These are phyloP conservation scores for Leptothorax acervorum DNA, from an alignment of 2,888 invertebrate genomes.

Conservation along the genomic window DNA sequence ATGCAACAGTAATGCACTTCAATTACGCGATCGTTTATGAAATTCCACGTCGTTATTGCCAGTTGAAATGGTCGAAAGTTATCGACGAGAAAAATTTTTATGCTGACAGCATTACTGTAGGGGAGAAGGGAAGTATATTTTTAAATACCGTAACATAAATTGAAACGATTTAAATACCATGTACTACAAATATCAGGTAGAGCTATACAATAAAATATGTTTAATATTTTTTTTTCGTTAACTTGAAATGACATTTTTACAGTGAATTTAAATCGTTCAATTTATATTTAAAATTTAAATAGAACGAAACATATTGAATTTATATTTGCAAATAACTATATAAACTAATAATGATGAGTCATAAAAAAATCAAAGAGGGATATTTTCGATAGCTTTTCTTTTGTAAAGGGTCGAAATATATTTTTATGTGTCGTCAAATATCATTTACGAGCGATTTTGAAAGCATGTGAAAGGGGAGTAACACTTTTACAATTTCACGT, in stretches of 20 bases:
- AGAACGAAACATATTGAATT: neutral
- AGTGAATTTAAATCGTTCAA: neutral
- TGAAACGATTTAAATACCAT: slow-evolving; percentile 24
- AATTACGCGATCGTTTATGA: slow-evolving; percentile 58
- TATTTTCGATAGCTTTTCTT: neutral
- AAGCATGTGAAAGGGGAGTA: neutral
- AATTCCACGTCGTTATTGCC: slow-evolving; percentile 47
- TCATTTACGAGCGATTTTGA: slow-evolving; percentile 14
- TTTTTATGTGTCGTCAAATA: neutral
- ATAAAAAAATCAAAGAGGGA: slow-evolving; percentile 1
- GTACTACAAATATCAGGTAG: neutral
- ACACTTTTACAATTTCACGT: slow-evolving; percentile 14
- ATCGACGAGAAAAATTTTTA: slow-evolving; percentile 25
- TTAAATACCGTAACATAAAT: slow-evolving; percentile 5
- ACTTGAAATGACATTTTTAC: slow-evolving; percentile 4
- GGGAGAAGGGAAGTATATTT: neutral
- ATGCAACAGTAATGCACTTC: slow-evolving; percentile 35
- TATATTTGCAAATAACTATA: neutral
- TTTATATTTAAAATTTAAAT: neutral
- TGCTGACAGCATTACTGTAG: neutral
- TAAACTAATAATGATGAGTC: neutral
- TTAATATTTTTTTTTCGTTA: neutral
- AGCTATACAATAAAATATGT: neutral
- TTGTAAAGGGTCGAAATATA: neutral
- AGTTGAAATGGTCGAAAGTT: slow-evolving; percentile 22